Evolutionary conservation across 1,140 invertebrate genomes (phyloP).

Genomic region (Hormaphis cornu): DNA sequence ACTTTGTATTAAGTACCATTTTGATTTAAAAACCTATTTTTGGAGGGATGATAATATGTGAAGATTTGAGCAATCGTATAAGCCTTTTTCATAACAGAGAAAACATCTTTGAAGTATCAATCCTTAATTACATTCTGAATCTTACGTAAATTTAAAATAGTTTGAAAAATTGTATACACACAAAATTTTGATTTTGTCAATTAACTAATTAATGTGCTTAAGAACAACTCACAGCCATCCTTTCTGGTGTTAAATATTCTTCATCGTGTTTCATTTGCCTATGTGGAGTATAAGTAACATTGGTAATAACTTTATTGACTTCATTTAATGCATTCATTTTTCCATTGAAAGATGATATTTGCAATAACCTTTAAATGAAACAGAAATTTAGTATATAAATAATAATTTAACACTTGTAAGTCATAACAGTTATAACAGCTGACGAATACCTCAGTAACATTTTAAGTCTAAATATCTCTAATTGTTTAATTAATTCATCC

Average conservation of each 20-base stretch:
- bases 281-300: conserved; percentile 76
- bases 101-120: no score
- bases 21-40: no score
- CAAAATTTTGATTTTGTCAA: no score
- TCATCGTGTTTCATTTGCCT: conserved; percentile 68
- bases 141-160: no score
- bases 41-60: no score
- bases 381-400: background rate
- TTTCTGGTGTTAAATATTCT: conserved; percentile 86
- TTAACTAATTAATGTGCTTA: background rate
- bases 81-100: no score
- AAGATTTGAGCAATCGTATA: no score
- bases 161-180: no score
- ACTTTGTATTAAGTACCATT: no score
- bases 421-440: background rate
- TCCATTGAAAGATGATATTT: conserved; percentile 97
- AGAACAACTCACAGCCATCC: conserved; percentile 70
- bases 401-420: background rate
- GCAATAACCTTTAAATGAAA: conserved; percentile 58
- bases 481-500: conserved; percentile 73
- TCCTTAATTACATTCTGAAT: no score
- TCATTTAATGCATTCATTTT: conserved; percentile 99
- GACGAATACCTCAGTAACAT: conserved; percentile 88
- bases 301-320: conserved; percentile 93
- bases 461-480: conserved; percentile 92